These are phyloP conservation scores for Oceanites oceanicus DNA, from an alignment of 2,113 vertebrate genomes.

Conservation along the genomic window DNA sequence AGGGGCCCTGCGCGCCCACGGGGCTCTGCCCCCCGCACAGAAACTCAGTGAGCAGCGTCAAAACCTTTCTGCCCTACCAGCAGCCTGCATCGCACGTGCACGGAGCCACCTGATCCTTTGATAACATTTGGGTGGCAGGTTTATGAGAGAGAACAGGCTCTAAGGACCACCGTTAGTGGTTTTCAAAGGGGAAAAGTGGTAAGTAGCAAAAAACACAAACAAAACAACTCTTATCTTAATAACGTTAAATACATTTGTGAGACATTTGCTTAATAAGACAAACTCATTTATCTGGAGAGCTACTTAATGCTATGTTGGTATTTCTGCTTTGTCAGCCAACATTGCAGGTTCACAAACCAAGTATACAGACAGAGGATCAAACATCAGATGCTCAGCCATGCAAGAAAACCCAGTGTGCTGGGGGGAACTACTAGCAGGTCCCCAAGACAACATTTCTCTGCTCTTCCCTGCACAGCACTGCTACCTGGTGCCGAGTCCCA, in stretches of 20 bases:
- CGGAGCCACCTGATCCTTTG: fast-evolving
- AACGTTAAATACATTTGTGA: not conserved
- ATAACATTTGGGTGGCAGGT: not conserved
- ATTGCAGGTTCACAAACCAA: not conserved
- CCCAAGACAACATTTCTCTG: not conserved
- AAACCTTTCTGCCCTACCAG: not conserved
- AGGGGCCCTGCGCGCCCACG: fast-evolving
- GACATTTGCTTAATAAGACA: not conserved
- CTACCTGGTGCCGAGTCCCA: not conserved
- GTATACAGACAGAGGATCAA: not conserved
- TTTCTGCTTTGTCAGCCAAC: not conserved
- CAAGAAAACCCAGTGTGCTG: fast-evolving
- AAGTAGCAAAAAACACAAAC: not conserved
- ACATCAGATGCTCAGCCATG: not conserved
- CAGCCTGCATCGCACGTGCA: fast-evolving
- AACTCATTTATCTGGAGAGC: not conserved
- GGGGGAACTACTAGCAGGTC: not conserved
- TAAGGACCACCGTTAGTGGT: not conserved
- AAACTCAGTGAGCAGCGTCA: not conserved
- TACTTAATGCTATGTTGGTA: fast-evolving
- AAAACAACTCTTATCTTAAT: not conserved
- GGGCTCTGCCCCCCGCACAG: fast-evolving
- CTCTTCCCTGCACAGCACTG: not conserved
- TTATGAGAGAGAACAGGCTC: not conserved
- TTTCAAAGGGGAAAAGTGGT: not conserved